These are phyloP conservation scores for Branchipolynoe longqiensis DNA, from an alignment of 2,888 invertebrate species.

Conservation along the genomic window DNA sequence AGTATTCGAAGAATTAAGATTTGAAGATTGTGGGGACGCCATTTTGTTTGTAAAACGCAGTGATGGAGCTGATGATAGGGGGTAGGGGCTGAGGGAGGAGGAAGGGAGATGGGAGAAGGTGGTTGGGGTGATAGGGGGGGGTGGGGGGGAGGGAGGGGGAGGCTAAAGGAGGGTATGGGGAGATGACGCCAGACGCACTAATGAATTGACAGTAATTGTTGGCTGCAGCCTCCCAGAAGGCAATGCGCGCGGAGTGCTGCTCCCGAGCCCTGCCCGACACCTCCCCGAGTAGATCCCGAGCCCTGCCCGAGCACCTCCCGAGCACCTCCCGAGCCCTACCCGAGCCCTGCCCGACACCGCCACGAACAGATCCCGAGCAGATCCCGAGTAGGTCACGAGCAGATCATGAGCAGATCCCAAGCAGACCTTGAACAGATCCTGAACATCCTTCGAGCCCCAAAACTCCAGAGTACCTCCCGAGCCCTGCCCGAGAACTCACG, in stretches of 20 bases:
- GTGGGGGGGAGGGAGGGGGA: neutral
- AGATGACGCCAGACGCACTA: constrained; percentile 24
- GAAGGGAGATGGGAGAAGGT: neutral
- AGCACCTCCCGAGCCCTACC: neutral
- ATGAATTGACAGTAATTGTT: constrained; percentile 57
- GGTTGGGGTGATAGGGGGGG: neutral
- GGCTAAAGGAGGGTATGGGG: neutral
- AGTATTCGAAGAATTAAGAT: too few species aligned
- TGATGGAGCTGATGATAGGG: too few species aligned
- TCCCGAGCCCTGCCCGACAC: neutral
- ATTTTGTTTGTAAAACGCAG: too few species aligned
- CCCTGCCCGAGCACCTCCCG: neutral
- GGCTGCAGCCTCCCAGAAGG: constrained; percentile 9
- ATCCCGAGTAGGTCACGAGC: neutral
- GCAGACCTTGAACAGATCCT: neutral
- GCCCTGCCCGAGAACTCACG: neutral
- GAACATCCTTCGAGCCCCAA: neutral
- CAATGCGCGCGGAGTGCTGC: too few species aligned
- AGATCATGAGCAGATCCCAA: neutral
- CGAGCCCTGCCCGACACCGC: neutral
- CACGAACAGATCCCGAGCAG: neutral
- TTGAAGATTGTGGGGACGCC: too few species aligned
- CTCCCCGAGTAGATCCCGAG: neutral
- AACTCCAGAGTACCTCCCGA: neutral
- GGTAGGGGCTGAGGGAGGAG: neutral